Conservation (phyloP, 1,140 invertebrate genomes). For the Dufourea novaeangliae region DNA sequence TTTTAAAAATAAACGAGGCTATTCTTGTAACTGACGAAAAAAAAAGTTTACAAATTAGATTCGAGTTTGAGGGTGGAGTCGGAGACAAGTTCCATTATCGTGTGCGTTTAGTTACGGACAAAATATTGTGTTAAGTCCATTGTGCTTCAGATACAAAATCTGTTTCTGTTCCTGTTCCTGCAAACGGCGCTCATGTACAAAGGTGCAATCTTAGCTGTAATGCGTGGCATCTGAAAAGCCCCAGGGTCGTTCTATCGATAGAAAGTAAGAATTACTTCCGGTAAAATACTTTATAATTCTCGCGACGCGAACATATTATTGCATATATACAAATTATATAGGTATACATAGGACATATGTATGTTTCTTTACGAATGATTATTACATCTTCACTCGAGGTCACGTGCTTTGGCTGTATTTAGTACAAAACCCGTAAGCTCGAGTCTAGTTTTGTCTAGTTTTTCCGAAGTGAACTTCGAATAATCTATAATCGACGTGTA, state of each 20-base stretch:
- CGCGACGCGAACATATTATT: slow-evolving; percentile 2
- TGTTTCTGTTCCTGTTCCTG: slow-evolving; percentile 36
- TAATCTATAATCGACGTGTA: slow-evolving; percentile 4
- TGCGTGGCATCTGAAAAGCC: slow-evolving; percentile 12
- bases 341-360: background rate
- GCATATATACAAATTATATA: slow-evolving; percentile 1
- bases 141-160: slow-evolving; percentile 9
- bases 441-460: no score
- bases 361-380: slow-evolving; percentile 9
- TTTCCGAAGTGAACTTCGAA: slow-evolving; percentile 10
- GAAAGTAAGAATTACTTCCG: slow-evolving; percentile 7
- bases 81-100: slow-evolving; percentile 1
- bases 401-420: no score
- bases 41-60: background rate
- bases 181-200: slow-evolving; percentile 28
- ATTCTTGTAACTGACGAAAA: background rate
- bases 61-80: background rate
- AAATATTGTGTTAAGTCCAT: background rate
- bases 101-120: background rate
- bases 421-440: no score
- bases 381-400: no score
- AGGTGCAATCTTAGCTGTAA: slow-evolving; percentile 47
- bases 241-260: slow-evolving; percentile 16
- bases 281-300: background rate
- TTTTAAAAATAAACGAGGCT: background rate